phyloP scores from a whole-genome alignment of 1,140 invertebrate species.

The Bombus superbus region DNA sequence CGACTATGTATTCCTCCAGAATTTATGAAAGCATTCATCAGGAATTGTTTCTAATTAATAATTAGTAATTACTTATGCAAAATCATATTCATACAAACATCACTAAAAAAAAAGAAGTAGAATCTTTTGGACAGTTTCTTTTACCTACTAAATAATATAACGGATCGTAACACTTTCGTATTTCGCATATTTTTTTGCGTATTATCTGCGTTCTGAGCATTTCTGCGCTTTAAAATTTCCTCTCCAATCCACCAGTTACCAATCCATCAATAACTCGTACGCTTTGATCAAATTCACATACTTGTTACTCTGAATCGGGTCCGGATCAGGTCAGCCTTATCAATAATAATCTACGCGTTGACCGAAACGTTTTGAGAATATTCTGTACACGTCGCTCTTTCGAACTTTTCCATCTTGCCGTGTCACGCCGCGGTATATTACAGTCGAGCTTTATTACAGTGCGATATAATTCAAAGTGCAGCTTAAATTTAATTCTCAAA shows the following conservation, averaged over 20 bases:
- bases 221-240: not conserved
- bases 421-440: constrained; percentile 13
- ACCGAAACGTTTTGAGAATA: not conserved
- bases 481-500: constrained; percentile 49
- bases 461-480: constrained; percentile 33
- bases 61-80: not conserved
- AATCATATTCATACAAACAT: too few relatives aligned
- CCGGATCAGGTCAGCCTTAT: too few relatives aligned
- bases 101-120: too few relatives aligned
- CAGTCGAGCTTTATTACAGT: constrained; percentile 16
- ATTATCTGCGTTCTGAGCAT: too few relatives aligned
- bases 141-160: too few relatives aligned
- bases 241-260: not conserved
- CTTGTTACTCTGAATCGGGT: not conserved
- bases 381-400: not conserved
- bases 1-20: not conserved
- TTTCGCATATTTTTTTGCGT: too few relatives aligned
- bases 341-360: too few relatives aligned
- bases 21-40: not conserved
- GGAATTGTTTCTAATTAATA: not conserved
- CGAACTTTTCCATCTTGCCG: not conserved
- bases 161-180: too few relatives aligned
- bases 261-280: not conserved
- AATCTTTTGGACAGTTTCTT: too few relatives aligned
- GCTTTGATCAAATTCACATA: not conserved